Evolutionary conservation across 2,888 invertebrate genomes (phyloP).

Genomic region (Thereva nobilitata): DNA sequence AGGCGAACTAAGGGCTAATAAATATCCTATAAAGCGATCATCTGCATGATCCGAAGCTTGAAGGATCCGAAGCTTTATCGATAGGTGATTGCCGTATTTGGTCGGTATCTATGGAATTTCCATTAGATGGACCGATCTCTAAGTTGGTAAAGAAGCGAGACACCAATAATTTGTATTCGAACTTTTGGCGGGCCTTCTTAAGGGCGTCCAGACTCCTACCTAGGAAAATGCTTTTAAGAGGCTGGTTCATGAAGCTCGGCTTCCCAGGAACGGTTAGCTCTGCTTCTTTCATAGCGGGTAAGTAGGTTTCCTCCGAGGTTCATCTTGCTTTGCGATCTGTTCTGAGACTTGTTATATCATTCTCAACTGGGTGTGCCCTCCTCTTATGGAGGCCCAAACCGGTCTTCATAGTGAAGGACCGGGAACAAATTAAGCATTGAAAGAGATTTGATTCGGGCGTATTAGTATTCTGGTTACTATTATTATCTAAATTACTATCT

Average conservation of each 20-base stretch:
- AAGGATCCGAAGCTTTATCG: too few relatives aligned
- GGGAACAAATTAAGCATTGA: not conserved
- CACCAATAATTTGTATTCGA: not conserved
- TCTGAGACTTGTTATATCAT: not conserved
- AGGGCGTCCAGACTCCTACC: constrained; percentile 2
- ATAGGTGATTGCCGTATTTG: too few relatives aligned
- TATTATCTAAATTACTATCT: too few relatives aligned
- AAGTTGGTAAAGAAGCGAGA: not conserved
- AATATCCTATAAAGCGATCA: too few relatives aligned
- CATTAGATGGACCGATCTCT: too few relatives aligned
- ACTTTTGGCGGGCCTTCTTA: not conserved
- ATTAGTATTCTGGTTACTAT: not conserved
- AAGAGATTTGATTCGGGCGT: not conserved
- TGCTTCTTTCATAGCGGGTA: constrained; percentile 2
- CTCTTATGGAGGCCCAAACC: constrained; percentile 5
- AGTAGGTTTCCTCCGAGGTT: not conserved
- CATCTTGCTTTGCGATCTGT: not conserved
- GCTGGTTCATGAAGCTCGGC: not conserved
- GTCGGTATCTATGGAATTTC: not conserved
- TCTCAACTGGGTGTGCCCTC: not conserved
- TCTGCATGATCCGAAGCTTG: not conserved
- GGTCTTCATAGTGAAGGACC: not conserved
- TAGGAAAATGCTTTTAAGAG: not conserved
- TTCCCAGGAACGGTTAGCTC: not conserved
- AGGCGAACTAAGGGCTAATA: too few relatives aligned